Conservation (phyloP, 2,113 vertebrate species). For the Alaudala cheleensis region DNA sequence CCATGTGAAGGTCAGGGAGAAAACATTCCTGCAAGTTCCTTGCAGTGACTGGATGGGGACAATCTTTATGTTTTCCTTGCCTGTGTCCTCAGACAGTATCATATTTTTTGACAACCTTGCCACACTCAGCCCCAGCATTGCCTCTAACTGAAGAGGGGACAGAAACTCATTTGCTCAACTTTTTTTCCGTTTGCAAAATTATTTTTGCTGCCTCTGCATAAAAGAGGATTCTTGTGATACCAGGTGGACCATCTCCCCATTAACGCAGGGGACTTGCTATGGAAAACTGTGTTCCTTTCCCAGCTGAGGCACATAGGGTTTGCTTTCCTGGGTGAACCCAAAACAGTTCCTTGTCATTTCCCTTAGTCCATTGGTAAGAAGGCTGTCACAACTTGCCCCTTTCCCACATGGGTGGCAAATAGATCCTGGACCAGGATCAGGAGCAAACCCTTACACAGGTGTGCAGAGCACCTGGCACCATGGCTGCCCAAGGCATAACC, state of each 20-base stretch:
- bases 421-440: too few relatives aligned
- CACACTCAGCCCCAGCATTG: background rate
- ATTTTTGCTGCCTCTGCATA: background rate
- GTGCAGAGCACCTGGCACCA: background rate
- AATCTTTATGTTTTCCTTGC: background rate
- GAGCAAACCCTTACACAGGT: background rate
- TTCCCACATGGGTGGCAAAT: background rate
- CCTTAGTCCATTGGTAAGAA: background rate
- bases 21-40: background rate
- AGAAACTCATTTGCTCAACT: background rate
- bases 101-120: background rate
- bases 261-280: background rate
- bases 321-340: background rate
- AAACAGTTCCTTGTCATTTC: background rate
- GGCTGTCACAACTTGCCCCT: background rate
- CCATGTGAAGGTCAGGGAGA: background rate
- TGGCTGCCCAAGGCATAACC: fast-evolving
- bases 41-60: background rate
- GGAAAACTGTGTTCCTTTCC: background rate
- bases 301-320: background rate
- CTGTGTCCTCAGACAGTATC: background rate
- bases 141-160: background rate
- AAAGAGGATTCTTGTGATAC: background rate
- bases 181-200: background rate
- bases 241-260: background rate